Evolutionary conservation across 2,888 invertebrate genomes (phyloP).

Genomic region (Amaurobius ferox): DNA sequence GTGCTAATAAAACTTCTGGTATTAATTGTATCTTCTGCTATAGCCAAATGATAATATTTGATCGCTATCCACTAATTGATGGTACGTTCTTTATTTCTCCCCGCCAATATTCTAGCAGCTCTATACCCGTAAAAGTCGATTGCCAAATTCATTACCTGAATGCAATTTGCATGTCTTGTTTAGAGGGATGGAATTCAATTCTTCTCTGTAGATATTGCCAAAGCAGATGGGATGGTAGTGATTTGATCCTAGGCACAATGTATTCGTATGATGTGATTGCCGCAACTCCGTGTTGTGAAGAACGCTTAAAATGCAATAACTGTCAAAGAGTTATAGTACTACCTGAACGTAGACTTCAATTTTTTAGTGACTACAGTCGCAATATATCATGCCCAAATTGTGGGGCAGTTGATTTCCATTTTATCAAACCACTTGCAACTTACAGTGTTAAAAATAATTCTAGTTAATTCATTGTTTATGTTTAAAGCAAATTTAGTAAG

Average conservation of each 20-base stretch:
- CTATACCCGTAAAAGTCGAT: conserved; percentile 94
- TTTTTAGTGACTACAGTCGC: conserved; percentile 96
- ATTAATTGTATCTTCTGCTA: conserved; percentile 93
- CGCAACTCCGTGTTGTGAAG: conserved; percentile 96
- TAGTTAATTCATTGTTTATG: conserved; percentile 34
- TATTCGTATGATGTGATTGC: conserved; percentile 99
- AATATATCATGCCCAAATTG: conserved; percentile 94
- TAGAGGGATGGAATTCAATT: conserved; percentile 85
- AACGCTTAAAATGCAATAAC: conserved; percentile 94
- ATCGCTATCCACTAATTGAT: conserved; percentile 97
- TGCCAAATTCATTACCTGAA: conserved; percentile 90
- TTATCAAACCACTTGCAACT: conserved; percentile 91
- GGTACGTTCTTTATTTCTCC: conserved; percentile 99
- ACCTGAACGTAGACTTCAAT: conserved; percentile 90
- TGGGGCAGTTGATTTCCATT: conserved; percentile 92
- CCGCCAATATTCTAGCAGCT: conserved; percentile 89
- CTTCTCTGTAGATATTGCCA: conserved; percentile 91
- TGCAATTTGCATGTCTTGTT: conserved; percentile 95
- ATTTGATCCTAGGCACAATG: conserved; percentile 96
- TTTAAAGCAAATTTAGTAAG: not conserved
- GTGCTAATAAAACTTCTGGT: conserved; percentile 90
- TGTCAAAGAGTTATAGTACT: conserved; percentile 92
- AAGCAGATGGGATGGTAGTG: conserved; percentile 93
- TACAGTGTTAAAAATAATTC: conserved; percentile 64
- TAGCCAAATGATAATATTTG: conserved; percentile 92